Evolutionary conservation across 2,888 invertebrate species (phyloP).

Genomic region (Drosophila melanosoma): DNA sequence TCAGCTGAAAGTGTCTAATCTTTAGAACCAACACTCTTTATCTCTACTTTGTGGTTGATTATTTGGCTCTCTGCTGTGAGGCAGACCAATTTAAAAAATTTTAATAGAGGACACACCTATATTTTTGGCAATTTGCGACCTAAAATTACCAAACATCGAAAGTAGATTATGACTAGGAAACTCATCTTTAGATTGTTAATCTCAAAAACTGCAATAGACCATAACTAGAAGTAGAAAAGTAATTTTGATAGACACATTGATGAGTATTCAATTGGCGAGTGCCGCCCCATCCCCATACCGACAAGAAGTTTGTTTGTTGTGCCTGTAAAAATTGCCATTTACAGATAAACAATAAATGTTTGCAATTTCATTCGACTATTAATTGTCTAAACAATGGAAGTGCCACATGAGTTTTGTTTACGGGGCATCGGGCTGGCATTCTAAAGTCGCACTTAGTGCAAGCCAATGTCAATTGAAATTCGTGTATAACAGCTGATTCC

Average conservation of each 20-base stretch:
- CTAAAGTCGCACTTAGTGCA: constrained; percentile 5
- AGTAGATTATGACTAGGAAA: not conserved
- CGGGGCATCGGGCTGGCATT: constrained; percentile 17
- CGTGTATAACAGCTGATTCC: constrained; percentile 2
- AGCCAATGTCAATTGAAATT: not conserved
- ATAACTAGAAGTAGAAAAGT: not conserved
- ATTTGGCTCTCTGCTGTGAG: not conserved
- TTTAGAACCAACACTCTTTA: not conserved
- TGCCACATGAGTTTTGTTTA: constrained; percentile 9
- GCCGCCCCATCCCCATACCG: not conserved
- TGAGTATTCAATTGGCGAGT: not conserved
- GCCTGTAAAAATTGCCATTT: constrained; percentile 23
- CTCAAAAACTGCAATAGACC: not conserved
- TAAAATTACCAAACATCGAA: not conserved
- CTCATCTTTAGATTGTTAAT: not conserved
- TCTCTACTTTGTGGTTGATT: not conserved
- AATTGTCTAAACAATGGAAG: constrained; percentile 24
- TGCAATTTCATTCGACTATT: constrained; percentile 25
- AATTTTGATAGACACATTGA: not conserved
- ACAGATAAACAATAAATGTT: constrained; percentile 48
- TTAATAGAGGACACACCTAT: not conserved
- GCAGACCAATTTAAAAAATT: not conserved
- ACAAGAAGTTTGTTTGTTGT: not conserved
- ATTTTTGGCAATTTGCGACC: not conserved
- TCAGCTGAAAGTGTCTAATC: not conserved